Percentiles rank a stretch among this genome's conserved stretches.
These are phyloP conservation scores for Liodrosophila aerea DNA, from an alignment of 2,888 invertebrate species.

Conservation along the genomic window DNA sequence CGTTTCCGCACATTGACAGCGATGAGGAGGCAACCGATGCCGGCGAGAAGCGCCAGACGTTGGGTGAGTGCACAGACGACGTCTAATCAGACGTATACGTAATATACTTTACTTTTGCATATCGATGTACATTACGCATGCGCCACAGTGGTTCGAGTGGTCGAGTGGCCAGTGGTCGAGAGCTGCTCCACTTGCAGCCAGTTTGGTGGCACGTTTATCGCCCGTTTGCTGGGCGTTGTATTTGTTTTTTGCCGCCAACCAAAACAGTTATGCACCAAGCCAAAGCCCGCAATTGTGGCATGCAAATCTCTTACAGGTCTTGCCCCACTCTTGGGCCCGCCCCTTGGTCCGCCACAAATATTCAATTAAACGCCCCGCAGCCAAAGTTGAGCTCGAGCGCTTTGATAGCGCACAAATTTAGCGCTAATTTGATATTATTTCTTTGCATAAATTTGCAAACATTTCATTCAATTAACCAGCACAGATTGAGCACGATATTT, in stretches of 20 bases:
- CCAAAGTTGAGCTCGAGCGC: conserved; percentile 59
- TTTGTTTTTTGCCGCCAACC: conserved; percentile 40
- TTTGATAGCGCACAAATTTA: conserved; percentile 47
- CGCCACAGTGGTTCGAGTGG: conserved; percentile 38
- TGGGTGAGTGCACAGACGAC: conserved; percentile 51
- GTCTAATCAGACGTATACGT: conserved; percentile 59
- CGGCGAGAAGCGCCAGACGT: conserved; percentile 78
- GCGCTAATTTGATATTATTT: conserved; percentile 75
- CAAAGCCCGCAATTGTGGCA: conserved; percentile 39
- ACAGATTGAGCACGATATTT: conserved; percentile 23
- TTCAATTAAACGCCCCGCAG: conserved; percentile 79
- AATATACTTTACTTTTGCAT: conserved; percentile 32
- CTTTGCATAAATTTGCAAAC: conserved; percentile 60
- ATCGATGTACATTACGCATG: conserved; percentile 57
- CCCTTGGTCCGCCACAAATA: conserved; percentile 46
- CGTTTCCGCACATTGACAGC: conserved; percentile 89
- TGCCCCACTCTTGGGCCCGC: conserved; percentile 6
- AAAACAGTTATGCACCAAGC: conserved; percentile 5
- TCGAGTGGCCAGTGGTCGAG: conserved; percentile 40
- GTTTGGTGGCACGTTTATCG: conserved; percentile 44
- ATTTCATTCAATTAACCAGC: conserved; percentile 66
- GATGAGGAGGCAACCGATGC: conserved; percentile 85
- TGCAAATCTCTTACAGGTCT: conserved; percentile 49
- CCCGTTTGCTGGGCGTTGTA: conserved; percentile 63
- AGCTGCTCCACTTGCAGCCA: conserved; percentile 28